Evolutionary conservation across 2,113 vertebrate species (phyloP).

Genomic region (Malurus melanocephalus): DNA sequence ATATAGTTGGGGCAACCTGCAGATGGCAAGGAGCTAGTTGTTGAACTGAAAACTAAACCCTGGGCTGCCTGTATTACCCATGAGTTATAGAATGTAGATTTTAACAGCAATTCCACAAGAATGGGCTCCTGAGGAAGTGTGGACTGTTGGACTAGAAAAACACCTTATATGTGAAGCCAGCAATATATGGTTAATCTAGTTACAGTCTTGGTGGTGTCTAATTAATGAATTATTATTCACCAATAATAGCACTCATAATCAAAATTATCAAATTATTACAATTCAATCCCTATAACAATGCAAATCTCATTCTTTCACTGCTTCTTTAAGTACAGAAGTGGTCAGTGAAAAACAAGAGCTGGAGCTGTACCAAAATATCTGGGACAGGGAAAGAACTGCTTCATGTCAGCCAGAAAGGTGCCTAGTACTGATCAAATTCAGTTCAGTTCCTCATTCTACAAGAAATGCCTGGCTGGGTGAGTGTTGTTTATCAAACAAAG

Average conservation of each 20-base stretch:
- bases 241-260: background rate
- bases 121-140: background rate
- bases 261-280: background rate
- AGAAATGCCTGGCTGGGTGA: background rate
- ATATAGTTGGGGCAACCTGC: background rate
- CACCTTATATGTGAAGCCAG: background rate
- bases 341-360: background rate
- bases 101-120: background rate
- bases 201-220: background rate
- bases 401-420: background rate
- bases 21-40: background rate
- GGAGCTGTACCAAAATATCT: background rate
- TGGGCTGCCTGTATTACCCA: background rate
- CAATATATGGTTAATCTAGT: background rate
- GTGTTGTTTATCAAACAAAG: background rate
- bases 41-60: background rate
- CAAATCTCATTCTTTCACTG: background rate
- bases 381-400: background rate
- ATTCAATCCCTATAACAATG: background rate
- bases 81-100: accelerated
- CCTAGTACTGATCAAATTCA: background rate
- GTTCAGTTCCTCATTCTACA: background rate
- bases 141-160: background rate
- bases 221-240: background rate
- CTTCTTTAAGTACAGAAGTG: background rate